Evolutionary conservation across 2,797 vertebrate species (phyloP), one percentile per base, ranked within the genome.

Genomic region (Spheniscus humboldti): DNA sequence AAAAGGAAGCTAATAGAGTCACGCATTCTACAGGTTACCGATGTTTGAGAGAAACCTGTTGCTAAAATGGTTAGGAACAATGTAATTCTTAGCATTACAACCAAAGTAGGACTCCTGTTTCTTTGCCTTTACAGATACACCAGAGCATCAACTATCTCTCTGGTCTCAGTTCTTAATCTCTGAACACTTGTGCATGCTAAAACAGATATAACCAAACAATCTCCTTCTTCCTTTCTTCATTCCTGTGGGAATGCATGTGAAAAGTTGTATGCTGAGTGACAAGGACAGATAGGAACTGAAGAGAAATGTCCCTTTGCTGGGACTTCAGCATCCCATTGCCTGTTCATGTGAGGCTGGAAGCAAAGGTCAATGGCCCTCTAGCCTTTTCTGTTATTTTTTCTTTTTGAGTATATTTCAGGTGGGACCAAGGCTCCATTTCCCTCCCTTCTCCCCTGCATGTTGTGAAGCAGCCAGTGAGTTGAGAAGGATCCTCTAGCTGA

Each of bases 1-100:
- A 90, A 86, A 90, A 95, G 47, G 67, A 90, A 96, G 63, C 47
- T 92, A 91, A 96, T 60, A 90, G 92, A 85, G 57, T 92, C 67
- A 82, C 86, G 97, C 94, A 86, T 81, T 74, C 78, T 79, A 79
- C 81, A 74, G 41, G 22, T 64, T 74, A 92, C 92, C 57, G 41
- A 41, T 88, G 19, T 93, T 89, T 96, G 83, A 94, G 95, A 72
- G 24, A 90, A 92, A 24, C 60, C 86, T 18, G 0, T 63, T 87
- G 56, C 53, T 93, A 62, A 94, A 95, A 82, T 48, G 11, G 2
- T 79, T 84, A 89, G 76, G 73, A 72, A 48, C 90, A 88, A 50
- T 47, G 37, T 71, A 76, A 92, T 89, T 82, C 59, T 88, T 67
- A 71, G 7, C 48, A 77, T 84, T 88, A 71, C 23, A 93, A 57